Base-by-base conservation (phyloP, 2,888 invertebrate species). In the Rhagophthalmus giganteus region DNA sequence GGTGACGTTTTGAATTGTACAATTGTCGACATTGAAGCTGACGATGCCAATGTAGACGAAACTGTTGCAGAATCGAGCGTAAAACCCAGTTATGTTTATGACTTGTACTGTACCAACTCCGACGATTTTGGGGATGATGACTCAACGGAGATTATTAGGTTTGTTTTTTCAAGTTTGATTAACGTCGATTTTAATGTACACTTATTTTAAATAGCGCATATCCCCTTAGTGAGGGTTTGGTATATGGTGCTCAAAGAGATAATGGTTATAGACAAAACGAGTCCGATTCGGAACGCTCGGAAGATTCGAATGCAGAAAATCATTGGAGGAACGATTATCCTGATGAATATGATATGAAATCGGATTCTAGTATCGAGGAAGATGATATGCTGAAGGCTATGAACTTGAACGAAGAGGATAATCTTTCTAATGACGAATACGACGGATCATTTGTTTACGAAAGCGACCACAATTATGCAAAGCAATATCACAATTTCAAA, bases 251-350 rank as follows among this genome's bases (percentile, higher is more conserved):
- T 7, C 32, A 55, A 15, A 46, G 62, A 48, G 69, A 71, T 50
- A 67, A 67, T 51, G 66, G 64, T 2, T 34, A 57, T 9, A 75
- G 76, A 46, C 71, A 71, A 27, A 60, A 61, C 3, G 73, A 74
- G 34, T 58, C 62, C 8, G 79, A 78, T 7, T 77, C 79, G 46
- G 83, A 84, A 61, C 7, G 14, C 25, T 80, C 80, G 14, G 83
- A 83, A 57, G 88, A 89, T 69, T 90, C 90, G 0, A 90, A 90
- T 76, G 85, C 85, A 55, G 90, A 90, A 71, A 84, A 85, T 61
- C 82, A 88, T 68, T 86, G 84, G 80, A 77, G 81, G 53, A 90
- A 90, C 65, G 89, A 90, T 40, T 90, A 90, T 70, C 90, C 90
- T 0, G 84, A 79, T 48, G 75, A 74, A 39, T 78, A 78, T 42